phyloP scores from a whole-genome alignment of 2,113 vertebrate genomes.

The Sialia sialis region DNA sequence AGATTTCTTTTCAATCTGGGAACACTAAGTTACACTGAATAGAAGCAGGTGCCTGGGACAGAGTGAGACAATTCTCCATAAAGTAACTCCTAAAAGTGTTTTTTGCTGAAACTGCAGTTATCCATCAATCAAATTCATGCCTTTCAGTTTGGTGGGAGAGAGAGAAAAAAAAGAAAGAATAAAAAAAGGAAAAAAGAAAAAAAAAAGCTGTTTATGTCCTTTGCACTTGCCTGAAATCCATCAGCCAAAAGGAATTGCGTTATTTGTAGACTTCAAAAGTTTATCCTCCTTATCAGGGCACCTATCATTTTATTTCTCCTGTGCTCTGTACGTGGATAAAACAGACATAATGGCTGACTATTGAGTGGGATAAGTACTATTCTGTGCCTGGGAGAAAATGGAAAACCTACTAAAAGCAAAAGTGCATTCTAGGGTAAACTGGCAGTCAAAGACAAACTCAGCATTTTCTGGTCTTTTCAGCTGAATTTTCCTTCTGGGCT shows the following conservation, averaged over 20 bases:
- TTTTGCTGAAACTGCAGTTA: not conserved
- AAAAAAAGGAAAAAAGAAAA: not conserved
- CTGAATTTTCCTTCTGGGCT: not conserved
- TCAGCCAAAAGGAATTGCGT: conserved; percentile 9
- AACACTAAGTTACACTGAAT: not conserved
- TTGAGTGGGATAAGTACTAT: not conserved
- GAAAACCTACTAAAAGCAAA: conserved; percentile 13
- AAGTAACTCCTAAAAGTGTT: not conserved
- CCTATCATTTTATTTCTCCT: not conserved
- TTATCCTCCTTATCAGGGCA: not conserved
- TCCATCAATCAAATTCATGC: not conserved
- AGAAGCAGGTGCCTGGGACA: not conserved
- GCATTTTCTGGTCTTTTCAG: not conserved
- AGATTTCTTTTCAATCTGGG: not conserved
- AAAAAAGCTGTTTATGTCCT: not conserved
- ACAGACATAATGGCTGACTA: not conserved
- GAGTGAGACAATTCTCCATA: not conserved
- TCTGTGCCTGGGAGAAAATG: not conserved
- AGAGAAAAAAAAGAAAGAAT: not conserved
- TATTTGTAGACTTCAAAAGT: not conserved
- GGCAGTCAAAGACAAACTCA: not conserved
- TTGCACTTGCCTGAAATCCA: not conserved
- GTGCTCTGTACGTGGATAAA: not conserved
- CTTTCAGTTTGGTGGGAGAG: not conserved
- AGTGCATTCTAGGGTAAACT: not conserved